Conservation (phyloP, 64 coral and sea anemone species). For the Stichodactyla helianthus region DNA sequence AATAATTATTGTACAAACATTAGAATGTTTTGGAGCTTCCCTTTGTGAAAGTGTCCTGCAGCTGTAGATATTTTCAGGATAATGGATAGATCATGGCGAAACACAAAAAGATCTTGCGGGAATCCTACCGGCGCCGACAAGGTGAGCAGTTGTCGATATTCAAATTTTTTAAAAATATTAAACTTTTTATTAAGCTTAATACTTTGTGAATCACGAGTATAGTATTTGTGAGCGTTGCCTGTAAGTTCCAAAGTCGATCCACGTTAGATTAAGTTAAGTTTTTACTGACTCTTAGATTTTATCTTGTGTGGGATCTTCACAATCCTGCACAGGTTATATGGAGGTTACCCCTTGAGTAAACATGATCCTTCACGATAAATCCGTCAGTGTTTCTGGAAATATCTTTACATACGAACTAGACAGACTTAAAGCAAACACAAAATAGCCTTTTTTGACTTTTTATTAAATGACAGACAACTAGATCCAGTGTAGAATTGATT, state of each 20-base stretch:
- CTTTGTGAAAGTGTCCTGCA: background rate
- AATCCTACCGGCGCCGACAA: background rate
- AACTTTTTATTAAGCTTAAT: background rate
- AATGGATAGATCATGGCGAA: background rate
- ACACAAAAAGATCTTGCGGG: background rate
- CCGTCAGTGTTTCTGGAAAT: too few species aligned
- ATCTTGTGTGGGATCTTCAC: background rate
- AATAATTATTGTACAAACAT: background rate
- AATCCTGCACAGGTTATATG: too few species aligned
- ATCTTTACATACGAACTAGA: background rate
- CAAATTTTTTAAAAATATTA: background rate
- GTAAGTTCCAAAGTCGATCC: background rate
- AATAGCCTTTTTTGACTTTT: background rate
- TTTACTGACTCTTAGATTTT: background rate
- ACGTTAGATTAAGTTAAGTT: background rate
- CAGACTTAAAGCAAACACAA: background rate
- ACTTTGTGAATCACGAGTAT: too few species aligned
- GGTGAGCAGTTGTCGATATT: background rate
- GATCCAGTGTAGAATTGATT: background rate
- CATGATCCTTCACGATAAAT: too few species aligned
- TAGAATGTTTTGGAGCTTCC: background rate
- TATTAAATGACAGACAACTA: background rate
- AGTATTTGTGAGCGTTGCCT: background rate
- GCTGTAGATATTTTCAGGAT: background rate
- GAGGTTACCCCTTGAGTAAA: too few species aligned